Percentiles rank a stretch among this genome's conserved stretches.
Conservation (phyloP, 1,140 invertebrate species). For the Pseudomyrmex dendroicus region DNA sequence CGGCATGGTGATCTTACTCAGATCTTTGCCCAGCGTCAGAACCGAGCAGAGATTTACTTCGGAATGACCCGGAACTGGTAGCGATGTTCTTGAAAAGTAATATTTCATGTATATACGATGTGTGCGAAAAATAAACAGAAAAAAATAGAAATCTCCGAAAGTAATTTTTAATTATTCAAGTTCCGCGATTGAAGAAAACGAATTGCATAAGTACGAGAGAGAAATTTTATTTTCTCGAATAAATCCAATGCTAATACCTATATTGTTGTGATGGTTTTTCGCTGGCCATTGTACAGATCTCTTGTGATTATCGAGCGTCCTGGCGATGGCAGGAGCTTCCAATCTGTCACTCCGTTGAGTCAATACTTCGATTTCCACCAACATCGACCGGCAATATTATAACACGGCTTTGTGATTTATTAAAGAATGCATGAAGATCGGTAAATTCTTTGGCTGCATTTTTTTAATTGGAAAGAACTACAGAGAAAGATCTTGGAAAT, state of each 20-base stretch:
- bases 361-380: constrained; percentile 53
- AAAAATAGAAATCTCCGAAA: not conserved
- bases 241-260: constrained; percentile 70
- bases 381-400: constrained; percentile 50
- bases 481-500: not conserved
- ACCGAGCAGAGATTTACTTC: constrained; percentile 98
- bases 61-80: constrained; percentile 95
- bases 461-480: no score
- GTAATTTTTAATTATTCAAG: not conserved
- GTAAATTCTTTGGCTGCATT: not conserved
- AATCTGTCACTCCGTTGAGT: constrained; percentile 14
- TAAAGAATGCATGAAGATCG: not conserved
- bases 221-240: not conserved
- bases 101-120: no score
- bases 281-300: constrained; percentile 78
- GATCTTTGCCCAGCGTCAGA: constrained; percentile 97
- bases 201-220: not conserved
- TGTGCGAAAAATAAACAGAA: not conserved
- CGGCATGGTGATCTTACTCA: constrained; percentile 99
- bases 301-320: constrained; percentile 51
- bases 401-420: constrained; percentile 22
- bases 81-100: constrained; percentile 86
- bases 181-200: not conserved
- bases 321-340: constrained; percentile 35
- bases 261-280: constrained; percentile 73